These are phyloP conservation scores for Erethizon dorsatum DNA, from an alignment of 2,797 vertebrate species.

Conservation along the genomic window DNA sequence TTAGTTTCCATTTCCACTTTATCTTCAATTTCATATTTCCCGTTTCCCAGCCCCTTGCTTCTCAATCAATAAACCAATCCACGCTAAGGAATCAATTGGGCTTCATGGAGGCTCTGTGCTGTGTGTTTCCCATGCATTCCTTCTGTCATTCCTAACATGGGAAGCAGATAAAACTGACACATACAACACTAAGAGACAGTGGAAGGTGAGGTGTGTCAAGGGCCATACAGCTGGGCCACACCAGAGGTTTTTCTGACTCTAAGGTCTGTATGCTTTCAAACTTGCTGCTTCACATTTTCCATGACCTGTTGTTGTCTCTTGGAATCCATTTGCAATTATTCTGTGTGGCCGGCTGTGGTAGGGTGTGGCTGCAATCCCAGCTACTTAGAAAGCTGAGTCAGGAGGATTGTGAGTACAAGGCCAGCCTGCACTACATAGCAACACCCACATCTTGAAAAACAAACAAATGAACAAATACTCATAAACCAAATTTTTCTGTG, in stretches of 20 bases:
- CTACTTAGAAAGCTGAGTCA: not conserved
- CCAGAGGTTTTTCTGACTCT: not conserved
- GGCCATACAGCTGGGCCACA: not conserved
- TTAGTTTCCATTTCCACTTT: not conserved
- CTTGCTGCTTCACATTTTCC: not conserved
- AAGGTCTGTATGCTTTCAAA: not conserved
- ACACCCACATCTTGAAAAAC: not conserved
- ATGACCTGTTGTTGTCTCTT: not conserved
- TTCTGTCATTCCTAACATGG: not conserved
- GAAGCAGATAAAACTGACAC: not conserved
- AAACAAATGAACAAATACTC: not conserved
- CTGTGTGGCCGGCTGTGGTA: not conserved
- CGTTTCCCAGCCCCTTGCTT: not conserved
- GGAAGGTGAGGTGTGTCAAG: not conserved
- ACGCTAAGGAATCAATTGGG: not conserved
- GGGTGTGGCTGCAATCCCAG: not conserved
- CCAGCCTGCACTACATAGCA: not conserved
- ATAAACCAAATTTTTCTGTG: not conserved
- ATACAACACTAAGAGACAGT: not conserved
- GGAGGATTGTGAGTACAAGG: not conserved
- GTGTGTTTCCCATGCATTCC: not conserved
- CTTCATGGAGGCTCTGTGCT: not conserved
- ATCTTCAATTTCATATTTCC: not conserved
- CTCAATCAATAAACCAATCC: not conserved
- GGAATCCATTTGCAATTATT: not conserved